Evolutionary conservation across 2,888 invertebrate species (phyloP), one percentile per base, ranked within the genome.

Genomic region (Lasioglossum pauxillum): DNA sequence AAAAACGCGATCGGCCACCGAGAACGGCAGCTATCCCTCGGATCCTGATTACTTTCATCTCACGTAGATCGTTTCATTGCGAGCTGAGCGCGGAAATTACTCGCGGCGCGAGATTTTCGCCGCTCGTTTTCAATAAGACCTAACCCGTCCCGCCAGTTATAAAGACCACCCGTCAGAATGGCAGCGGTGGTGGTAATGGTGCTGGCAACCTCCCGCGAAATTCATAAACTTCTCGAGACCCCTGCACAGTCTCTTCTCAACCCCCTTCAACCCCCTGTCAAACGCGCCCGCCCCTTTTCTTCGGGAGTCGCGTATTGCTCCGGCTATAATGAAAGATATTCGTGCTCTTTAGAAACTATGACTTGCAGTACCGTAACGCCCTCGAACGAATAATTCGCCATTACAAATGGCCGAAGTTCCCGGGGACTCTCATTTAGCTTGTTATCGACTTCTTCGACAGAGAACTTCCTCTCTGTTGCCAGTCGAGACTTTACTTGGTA

Each of bases 341-440:
- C 85, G 74, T 60, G 74, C 91, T 89, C 89, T 93, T 92, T 90
- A 89, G 89, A 87, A 92, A 92, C 93, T 92, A 90, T 94, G 93
- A 94, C 93, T 93, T 92, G 92, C 93, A 91, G 75, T 80, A 89
- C 82, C 85, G 82, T 72, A 87, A 88, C 88, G 89, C 88, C 90
- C 91, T 90, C 91, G 88, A 85, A 90, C 91, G 90, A 92, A 93
- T 92, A 93, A 94, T 93, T 94, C 92, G 88, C 90, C 90, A 91
- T 94, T 94, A 93, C 92, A 93, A 94, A 94, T 94, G 94, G 93
- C 90, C 87, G 75, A 93, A 94, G 93, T 94, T 94, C 46, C 88
- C 88, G 86, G 83, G 83, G 90, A 93, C 90, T 90, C 89, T 88
- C 89, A 89, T 91, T 92, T 90, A 88, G 91, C 90, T 94, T 92